Base-by-base conservation (phyloP, 2,888 invertebrate species). In the Sturmia bella region DNA sequence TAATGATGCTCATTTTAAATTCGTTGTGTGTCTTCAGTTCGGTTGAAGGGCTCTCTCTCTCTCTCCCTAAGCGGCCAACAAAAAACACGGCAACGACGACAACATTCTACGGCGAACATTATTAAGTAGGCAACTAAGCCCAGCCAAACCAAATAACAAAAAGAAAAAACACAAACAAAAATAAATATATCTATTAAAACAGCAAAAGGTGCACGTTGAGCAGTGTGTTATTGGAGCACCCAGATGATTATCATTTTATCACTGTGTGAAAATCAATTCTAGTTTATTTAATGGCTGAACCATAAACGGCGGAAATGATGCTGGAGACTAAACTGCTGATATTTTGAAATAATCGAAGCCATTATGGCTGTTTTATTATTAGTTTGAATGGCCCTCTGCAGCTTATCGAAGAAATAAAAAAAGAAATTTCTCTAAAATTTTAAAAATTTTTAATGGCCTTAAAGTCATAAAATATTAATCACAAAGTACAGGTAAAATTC, bases 251-350 rank as follows among this genome's bases (percentile, higher is more conserved):
- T 57, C 41, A 57, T 72, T 72, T 78, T 78, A 66, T 66, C 50
- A 19, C 6, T 57, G 78, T 66, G 78, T 72, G 72, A 78, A 72
- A 78, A 78, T 66, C 78, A 78, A 78, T 78, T 78, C 56, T 57
- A 78, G 5, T 50, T 64, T 72, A 50, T 78, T 64, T 72, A 72
- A 68, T 41, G 32, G 57, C 32, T 75, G 19, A 43, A 59, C 70
- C 59, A 57, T 59, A 61, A 63, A 52, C n/a, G 11, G 43, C 68
- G 66, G 43, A 64, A 57, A 61, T 56, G 43, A 50, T 37, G 45
- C 7, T 63, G 11, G 57, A 63, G 63, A 52, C 52, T 59, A 68
- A 27, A 59, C 37, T 9, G 57, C 39, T 78, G 19, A 52, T 59
- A 57, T 66, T 45, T 37, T 39, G 61, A 59, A 52, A 52, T 69